Conservation (phyloP, 2,888 invertebrate species). For the Thymelicus acteon region DNA sequence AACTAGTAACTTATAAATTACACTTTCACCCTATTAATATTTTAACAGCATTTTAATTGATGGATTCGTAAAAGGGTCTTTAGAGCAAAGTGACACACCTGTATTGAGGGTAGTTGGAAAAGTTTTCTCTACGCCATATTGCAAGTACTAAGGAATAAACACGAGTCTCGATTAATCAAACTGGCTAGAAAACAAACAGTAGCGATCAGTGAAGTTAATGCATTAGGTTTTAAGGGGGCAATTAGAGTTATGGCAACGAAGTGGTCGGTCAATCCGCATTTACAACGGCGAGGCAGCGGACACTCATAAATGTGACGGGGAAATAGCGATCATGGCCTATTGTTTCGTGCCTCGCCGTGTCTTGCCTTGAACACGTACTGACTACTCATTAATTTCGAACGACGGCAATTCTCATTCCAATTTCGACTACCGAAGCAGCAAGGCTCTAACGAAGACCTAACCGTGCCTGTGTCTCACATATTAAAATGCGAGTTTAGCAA, state of each 20-base stretch:
- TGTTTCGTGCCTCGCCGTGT: constrained; percentile 56
- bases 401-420: constrained; percentile 61
- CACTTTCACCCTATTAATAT: too few relatives aligned
- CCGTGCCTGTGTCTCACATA: constrained; percentile 29
- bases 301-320: constrained; percentile 72
- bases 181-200: constrained; percentile 27
- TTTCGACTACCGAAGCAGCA: constrained; percentile 50
- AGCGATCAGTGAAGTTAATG: constrained; percentile 65
- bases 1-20: too few relatives aligned
- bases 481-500: constrained; percentile 26
- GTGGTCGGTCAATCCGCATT: constrained; percentile 74
- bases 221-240: constrained; percentile 77
- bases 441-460: constrained; percentile 9
- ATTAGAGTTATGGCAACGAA: constrained; percentile 71
- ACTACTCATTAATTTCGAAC: constrained; percentile 67
- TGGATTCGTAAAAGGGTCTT: background rate
- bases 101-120: constrained; percentile 17
- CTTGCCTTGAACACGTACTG: constrained; percentile 73
- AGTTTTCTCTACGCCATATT: background rate
- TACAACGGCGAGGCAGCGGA: constrained; percentile 64
- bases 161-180: constrained; percentile 27
- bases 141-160: constrained; percentile 6
- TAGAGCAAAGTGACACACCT: background rate
- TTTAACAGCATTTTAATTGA: background rate
- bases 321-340: constrained; percentile 73